These are phyloP conservation scores for Euglossa dilemma DNA, from an alignment of 1,140 invertebrate genomes.

Conservation along the genomic window DNA sequence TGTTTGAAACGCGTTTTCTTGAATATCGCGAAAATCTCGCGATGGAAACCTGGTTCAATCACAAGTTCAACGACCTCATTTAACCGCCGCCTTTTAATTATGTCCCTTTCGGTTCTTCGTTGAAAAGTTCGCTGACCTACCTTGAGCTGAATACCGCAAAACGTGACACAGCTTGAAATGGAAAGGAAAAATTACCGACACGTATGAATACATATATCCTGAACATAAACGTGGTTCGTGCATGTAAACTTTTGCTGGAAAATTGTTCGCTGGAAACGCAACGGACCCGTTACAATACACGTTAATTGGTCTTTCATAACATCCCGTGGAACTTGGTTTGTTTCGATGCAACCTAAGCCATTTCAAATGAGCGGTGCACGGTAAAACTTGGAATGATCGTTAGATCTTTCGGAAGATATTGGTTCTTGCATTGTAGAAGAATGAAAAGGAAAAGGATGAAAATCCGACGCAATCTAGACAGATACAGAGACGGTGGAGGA, in stretches of 20 bases:
- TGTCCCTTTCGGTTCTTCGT: neutral
- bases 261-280: neutral
- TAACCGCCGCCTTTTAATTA: neutral
- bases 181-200: neutral
- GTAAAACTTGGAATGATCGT: too few relatives aligned
- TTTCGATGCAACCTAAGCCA: too few relatives aligned
- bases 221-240: neutral
- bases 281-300: neutral
- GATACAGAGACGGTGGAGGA: too few relatives aligned
- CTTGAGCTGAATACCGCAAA: neutral
- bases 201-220: too few relatives aligned
- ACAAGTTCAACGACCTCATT: neutral
- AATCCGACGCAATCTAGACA: too few relatives aligned
- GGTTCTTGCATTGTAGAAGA: too few relatives aligned
- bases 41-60: neutral
- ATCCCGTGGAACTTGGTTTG: neutral
- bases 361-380: too few relatives aligned
- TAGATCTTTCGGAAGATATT: too few relatives aligned
- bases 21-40: neutral
- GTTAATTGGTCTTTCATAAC: constrained; percentile 29
- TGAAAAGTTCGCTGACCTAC: neutral
- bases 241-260: neutral
- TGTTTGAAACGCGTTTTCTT: neutral
- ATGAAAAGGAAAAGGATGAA: too few relatives aligned
- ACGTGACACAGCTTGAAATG: neutral